Percentiles rank a stretch among this genome's conserved stretches.
Evolutionary conservation across 2,888 invertebrate genomes (phyloP).

Genomic region (Metacarcinus magister): DNA sequence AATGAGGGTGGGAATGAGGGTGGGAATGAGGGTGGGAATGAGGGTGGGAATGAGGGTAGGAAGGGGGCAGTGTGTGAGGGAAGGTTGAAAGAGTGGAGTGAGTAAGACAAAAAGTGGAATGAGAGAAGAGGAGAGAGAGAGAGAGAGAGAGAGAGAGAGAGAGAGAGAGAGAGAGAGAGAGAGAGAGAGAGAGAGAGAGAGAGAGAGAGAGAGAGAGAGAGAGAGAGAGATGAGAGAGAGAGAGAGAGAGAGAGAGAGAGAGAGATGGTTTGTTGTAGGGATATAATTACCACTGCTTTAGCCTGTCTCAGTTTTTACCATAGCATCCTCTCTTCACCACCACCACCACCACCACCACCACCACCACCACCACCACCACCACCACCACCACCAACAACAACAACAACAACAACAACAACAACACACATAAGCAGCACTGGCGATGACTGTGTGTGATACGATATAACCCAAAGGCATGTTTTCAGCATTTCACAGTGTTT

Average conservation of each 20-base stretch:
- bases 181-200: not conserved
- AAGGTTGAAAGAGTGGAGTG: not conserved
- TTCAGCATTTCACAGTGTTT: no score
- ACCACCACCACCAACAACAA: no score
- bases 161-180: slow-evolving; percentile 19
- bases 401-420: no score
- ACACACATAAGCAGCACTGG: no score
- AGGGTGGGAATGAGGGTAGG: not conserved
- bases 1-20: not conserved
- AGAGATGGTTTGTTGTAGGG: not conserved
- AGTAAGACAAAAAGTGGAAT: not conserved
- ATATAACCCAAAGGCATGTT: not conserved
- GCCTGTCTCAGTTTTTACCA: not conserved
- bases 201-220: not conserved
- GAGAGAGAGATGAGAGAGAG: no score
- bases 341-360: not conserved
- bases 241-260: not conserved
- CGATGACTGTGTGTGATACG: not conserved
- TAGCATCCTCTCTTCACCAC: not conserved
- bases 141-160: not conserved
- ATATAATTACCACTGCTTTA: not conserved
- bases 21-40: no score
- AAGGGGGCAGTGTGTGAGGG: not conserved
- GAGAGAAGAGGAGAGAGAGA: not conserved
- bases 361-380: not conserved